Evolutionary conservation across 2,113 vertebrate genomes (phyloP), one percentile per base, ranked within the genome.

Genomic region (Hyperoodon ampullatus): DNA sequence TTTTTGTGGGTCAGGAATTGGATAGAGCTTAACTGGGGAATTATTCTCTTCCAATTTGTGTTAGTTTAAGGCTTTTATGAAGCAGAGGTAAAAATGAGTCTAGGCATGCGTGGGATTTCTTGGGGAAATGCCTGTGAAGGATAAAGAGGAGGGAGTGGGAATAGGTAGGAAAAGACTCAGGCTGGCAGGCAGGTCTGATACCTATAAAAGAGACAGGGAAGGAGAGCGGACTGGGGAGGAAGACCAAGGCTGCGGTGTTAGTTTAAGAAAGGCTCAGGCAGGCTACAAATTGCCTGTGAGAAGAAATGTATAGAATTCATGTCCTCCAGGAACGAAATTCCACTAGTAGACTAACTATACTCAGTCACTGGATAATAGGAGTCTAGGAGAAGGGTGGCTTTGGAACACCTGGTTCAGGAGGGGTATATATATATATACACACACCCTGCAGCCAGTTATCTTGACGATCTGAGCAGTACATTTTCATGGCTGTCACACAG

Each of bases 381-480:
- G 9, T 58, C n/a, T 10, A 11, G 33, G 21, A 77, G n/a, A 63
- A 70, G 4, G 14, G 11, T 42, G 39, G 14, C 9, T 15, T 53
- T 61, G 47, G 39, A 11, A 35, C 5, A 23, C 24, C n/a, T 23
- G 21, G 7, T 15, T 82, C 28, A 47, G 26, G 10, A 55, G 6
- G 13, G 1, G 10, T 50, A 13, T 13, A 3, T 12, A 50, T 50
- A 47, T 47, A 47, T 47, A 47, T 12, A 50, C n/a, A 7, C 19
- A 60, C 1, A 1, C 2, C 21, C 3, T 39, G 4, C 0, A 11
- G 55, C 26, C 47, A 75, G 6, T 55, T 14, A 14, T 5, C 24
- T 55, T 75, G 47, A 93, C 35, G 12, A 86, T 28, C 30, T 47
- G 39, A 82, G 50, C 0, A 10, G 28, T 61, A 6, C 23, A 19